phyloP scores from a whole-genome alignment of 2,113 vertebrate species.

The Amphiprion ocellaris region DNA sequence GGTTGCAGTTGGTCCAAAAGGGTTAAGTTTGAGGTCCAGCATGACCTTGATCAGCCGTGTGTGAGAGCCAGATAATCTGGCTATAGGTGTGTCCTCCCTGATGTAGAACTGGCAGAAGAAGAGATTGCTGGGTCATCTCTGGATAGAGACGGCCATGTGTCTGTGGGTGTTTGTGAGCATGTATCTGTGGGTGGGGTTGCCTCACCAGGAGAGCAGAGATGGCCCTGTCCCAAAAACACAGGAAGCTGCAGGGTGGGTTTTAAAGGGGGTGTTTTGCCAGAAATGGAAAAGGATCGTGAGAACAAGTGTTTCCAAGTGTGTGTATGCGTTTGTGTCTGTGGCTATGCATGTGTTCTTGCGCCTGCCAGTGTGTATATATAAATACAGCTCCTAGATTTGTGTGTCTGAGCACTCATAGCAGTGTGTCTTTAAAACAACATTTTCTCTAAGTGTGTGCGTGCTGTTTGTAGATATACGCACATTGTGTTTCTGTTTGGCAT shows the following conservation, averaged over 20 bases:
- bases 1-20: background rate
- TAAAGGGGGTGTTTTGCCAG: conserved; percentile 51
- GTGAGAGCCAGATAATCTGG: conserved; percentile 7
- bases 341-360: background rate
- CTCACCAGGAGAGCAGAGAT: conserved; percentile 44
- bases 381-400: background rate
- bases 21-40: conserved; percentile 8
- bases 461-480: background rate
- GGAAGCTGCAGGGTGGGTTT: conserved; percentile 66
- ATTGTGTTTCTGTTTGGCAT: conserved; percentile 42
- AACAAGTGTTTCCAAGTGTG: conserved; percentile 59
- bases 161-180: conserved; percentile 46
- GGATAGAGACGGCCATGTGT: conserved; percentile 36
- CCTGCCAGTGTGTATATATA: conserved; percentile 7
- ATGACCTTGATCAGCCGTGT: background rate
- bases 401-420: background rate
- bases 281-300: conserved; percentile 65
- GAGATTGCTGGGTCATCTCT: conserved; percentile 29
- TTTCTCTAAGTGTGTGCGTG: background rate
- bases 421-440: background rate
- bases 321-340: conserved; percentile 14
- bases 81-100: conserved; percentile 29
- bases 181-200: conserved; percentile 42
- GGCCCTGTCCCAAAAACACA: conserved; percentile 64
- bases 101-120: conserved; percentile 32